Evolutionary conservation across 2,113 vertebrate genomes (phyloP).

Genomic region (Odocoileus virginianus): DNA sequence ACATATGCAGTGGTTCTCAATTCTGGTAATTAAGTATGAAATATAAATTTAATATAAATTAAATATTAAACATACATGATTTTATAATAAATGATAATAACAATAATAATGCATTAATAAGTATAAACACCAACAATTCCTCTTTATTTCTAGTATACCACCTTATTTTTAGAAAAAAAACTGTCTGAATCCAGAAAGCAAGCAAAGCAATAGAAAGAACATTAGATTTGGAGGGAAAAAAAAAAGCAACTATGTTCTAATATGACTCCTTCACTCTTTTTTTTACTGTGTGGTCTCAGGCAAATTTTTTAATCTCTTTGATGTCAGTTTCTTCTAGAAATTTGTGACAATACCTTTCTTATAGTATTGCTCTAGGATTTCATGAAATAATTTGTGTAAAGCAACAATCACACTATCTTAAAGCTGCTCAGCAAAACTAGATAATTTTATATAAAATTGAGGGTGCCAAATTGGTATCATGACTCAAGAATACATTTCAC

Average conservation of each 20-base stretch:
- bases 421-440: constrained; percentile 24
- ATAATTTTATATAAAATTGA: not conserved
- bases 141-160: not conserved
- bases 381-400: not conserved
- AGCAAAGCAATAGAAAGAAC: not conserved
- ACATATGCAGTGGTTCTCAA: not conserved
- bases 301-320: constrained; percentile 13
- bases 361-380: not conserved
- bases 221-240: not conserved
- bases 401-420: not conserved
- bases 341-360: not conserved
- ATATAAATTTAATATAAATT: not conserved
- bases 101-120: not conserved
- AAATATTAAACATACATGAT: not conserved
- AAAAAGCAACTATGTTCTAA: not conserved
- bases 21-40: not conserved
- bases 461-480: not conserved
- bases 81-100: not conserved
- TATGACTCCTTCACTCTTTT: not conserved
- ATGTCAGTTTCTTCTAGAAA: constrained; percentile 11
- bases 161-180: not conserved
- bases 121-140: not conserved
- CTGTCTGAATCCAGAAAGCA: not conserved
- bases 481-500: not conserved
- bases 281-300: not conserved